Evolutionary conservation across 2,113 vertebrate species (phyloP), one percentile per base, ranked within the genome.

Genomic region (Axis porcinus): DNA sequence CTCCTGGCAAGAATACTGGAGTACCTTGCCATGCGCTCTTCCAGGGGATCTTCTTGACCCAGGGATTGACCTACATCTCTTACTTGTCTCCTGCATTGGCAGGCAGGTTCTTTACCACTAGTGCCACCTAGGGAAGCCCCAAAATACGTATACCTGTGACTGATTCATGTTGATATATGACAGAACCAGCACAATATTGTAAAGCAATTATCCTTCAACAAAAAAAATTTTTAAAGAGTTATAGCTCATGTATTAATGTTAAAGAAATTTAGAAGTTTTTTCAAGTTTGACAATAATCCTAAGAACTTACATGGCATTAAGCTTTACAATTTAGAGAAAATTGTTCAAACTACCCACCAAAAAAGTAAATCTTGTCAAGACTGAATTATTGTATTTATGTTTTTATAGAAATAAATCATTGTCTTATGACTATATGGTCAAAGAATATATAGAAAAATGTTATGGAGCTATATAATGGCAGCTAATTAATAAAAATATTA

Each of bases 281-380:
- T 60, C 43, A 43, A 50, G 74, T 62, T 92, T 95, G 67, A 86
- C 45, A 89, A 55, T 36, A 90, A 43, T 84, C 36, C 58, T 89
- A 83, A 67, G 92, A 45, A 74, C 79, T 43, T 87, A 81, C 36
- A 45, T 81, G 14, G 16, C 30, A 79, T 89, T 70, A 81, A 95
- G 16, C 52, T 97, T 90, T 96, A 62, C 23, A 95, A 85, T 2
- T 55, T 91, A 67, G 81, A 94, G 78, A 88, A 86, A 57, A 74
- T 57, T 95, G 5, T 54, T 97, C 47, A 58, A 90, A 79, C 9
- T 92, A 74, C n/a, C 33, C 62, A 92, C 43, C 45, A 47, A 50
- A 89, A 52, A 57, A 67, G 17, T 78, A 13, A 67, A 15, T 23
- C 27, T 60, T 67, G 6, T 79, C 67, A 60, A 93, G 70, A 55